phyloP scores from a whole-genome alignment of 2,113 vertebrate genomes.

The Elaphurus davidianus region DNA sequence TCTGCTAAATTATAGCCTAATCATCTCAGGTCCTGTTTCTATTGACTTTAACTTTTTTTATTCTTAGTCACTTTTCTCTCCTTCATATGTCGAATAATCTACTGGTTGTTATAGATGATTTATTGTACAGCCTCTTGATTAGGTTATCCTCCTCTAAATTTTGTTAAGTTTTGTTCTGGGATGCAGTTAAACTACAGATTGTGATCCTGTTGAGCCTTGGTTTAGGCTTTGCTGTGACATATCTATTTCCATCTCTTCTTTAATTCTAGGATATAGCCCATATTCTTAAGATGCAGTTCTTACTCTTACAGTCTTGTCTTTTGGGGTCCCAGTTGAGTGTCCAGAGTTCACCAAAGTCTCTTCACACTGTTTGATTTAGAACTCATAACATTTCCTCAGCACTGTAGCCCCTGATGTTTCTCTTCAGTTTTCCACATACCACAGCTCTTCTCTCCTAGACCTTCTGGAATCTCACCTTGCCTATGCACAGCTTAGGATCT shows the following conservation, averaged over 20 bases:
- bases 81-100: background rate
- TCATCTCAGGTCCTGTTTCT: background rate
- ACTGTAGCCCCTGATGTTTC: background rate
- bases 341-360: background rate
- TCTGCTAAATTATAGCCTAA: background rate
- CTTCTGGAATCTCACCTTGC: background rate
- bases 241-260: background rate
- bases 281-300: background rate
- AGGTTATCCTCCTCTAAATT: background rate
- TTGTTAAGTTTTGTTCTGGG: background rate
- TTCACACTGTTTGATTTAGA: background rate
- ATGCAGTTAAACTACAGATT: background rate
- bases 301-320: background rate
- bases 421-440: background rate
- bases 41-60: background rate
- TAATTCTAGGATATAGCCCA: background rate
- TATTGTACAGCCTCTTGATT: background rate
- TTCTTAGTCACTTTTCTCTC: background rate
- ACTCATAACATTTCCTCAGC: background rate
- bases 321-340: background rate
- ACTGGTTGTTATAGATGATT: background rate
- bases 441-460: background rate
- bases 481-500: background rate
- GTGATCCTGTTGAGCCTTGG: background rate
- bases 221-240: background rate